Conservation (phyloP, 2,113 vertebrate species). For the Turdus rufiventris region DNA sequence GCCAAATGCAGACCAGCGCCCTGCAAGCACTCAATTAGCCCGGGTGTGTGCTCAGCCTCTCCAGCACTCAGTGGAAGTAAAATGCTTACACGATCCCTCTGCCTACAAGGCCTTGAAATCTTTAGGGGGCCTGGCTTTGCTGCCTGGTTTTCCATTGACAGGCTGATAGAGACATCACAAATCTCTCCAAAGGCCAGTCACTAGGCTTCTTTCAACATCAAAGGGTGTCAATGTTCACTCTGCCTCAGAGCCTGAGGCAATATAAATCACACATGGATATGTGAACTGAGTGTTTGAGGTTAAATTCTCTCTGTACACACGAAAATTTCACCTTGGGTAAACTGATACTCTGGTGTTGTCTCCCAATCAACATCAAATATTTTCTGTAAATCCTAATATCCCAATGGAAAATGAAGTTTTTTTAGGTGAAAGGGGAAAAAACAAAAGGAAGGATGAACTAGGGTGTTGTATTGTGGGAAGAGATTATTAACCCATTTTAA, state of each 20-base stretch:
- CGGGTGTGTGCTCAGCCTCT: background rate
- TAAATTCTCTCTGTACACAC: slow-evolving; percentile 30
- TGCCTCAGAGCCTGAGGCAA: slow-evolving; percentile 34
- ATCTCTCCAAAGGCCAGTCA: slow-evolving; percentile 60
- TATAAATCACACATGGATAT: slow-evolving; percentile 30
- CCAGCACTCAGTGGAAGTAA: background rate
- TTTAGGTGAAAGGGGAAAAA: background rate
- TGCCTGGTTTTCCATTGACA: slow-evolving; percentile 51
- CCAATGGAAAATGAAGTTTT: background rate
- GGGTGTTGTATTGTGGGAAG: background rate
- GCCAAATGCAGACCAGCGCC: background rate
- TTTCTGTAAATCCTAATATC: background rate
- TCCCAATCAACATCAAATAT: slow-evolving; percentile 1
- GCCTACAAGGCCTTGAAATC: slow-evolving; percentile 16
- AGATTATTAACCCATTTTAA: background rate
- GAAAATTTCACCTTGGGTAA: slow-evolving; percentile 52
- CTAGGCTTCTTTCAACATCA: slow-evolving; percentile 62
- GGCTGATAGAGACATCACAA: slow-evolving; percentile 62
- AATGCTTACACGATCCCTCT: background rate
- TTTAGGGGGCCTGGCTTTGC: slow-evolving; percentile 11
- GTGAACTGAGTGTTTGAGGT: slow-evolving; percentile 45
- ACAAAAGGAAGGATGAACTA: background rate
- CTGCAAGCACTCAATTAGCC: background rate
- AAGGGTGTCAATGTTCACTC: slow-evolving; percentile 37
- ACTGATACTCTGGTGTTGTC: background rate